Conservation (phyloP, 2,797 vertebrate species). For the Dromococcyx pavoninus region DNA sequence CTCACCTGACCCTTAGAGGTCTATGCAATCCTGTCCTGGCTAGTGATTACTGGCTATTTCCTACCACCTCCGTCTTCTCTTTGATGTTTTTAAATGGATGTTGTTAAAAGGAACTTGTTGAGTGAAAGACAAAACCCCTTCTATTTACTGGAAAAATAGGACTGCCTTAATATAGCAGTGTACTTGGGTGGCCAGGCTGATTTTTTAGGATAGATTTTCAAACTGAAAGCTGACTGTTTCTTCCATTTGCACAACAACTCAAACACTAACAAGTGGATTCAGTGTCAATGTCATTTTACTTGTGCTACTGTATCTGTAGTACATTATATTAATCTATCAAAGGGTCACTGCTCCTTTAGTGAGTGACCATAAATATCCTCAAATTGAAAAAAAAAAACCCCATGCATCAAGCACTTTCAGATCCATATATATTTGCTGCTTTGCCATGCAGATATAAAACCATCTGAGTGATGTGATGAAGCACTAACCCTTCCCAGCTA, state of each 20-base stretch:
- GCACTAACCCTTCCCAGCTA: background rate
- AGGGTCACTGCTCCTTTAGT: background rate
- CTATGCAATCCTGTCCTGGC: background rate
- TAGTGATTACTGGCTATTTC: slow-evolving; percentile 9
- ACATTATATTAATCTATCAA: slow-evolving; percentile 9
- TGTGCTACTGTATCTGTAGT: background rate
- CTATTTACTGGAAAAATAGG: slow-evolving; percentile 7
- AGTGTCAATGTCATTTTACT: background rate
- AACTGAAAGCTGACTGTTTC: background rate
- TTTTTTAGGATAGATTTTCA: background rate
- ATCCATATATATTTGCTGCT: background rate
- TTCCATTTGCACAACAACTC: background rate
- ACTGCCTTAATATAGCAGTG: background rate
- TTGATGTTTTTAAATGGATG: slow-evolving; percentile 61
- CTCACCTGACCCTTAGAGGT: slow-evolving; percentile 63
- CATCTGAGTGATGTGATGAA: background rate
- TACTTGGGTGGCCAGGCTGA: background rate
- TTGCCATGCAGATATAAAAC: slow-evolving; percentile 15
- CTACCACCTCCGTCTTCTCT: slow-evolving; percentile 35
- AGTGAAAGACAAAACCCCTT: slow-evolving; percentile 13
- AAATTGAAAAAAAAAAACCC: background rate
- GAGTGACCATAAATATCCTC: slow-evolving; percentile 17
- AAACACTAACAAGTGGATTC: background rate
- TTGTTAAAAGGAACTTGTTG: slow-evolving; percentile 8
- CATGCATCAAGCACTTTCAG: background rate